phyloP scores from a whole-genome alignment of 2,113 vertebrate species.

The Nanorana parkeri region DNA sequence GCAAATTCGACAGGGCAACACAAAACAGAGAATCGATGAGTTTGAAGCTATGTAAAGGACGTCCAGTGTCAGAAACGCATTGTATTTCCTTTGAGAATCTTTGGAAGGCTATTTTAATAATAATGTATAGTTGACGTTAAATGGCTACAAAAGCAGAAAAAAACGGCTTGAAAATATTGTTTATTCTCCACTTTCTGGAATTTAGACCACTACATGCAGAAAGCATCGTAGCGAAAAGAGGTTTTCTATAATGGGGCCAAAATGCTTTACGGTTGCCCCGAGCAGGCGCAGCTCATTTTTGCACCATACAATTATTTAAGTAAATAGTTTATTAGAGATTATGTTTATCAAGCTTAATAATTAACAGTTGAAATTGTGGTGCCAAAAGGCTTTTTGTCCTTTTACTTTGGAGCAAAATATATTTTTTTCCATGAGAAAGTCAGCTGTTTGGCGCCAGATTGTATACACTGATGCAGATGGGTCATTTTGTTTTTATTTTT shows the following conservation, averaged over 20 bases:
- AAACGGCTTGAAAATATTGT: not conserved
- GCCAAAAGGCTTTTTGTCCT: conserved; percentile 73
- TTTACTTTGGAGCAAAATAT: conserved; percentile 15
- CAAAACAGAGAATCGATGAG: conserved; percentile 97
- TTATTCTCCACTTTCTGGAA: conserved; percentile 5
- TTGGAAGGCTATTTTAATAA: conserved; percentile 68
- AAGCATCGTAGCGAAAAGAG: not conserved
- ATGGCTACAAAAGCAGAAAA: conserved; percentile 3
- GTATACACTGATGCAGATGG: conserved; percentile 41
- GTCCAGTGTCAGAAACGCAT: conserved; percentile 53
- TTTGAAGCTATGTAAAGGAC: conserved; percentile 90
- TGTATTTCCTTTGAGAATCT: conserved; percentile 64
- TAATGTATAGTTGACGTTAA: conserved; percentile 28
- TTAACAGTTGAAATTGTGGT: conserved; percentile 65
- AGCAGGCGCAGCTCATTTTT: conserved; percentile 21
- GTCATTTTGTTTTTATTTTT: conserved; percentile 48
- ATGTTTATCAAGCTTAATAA: conserved; percentile 16
- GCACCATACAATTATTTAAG: conserved; percentile 46
- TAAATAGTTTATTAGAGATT: conserved; percentile 27
- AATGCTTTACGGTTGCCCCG: conserved; percentile 33
- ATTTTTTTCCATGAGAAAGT: conserved; percentile 43
- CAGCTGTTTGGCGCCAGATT: conserved; percentile 54
- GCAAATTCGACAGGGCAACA: conserved; percentile 95
- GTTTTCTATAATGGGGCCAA: conserved; percentile 31
- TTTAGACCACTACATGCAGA: conserved; percentile 14